A percentile compares a stretch with the other conserved stretches of the same genome.
Conservation (phyloP, 92 coral and sea anemone genomes). For the Pocillopora meandrina region DNA sequence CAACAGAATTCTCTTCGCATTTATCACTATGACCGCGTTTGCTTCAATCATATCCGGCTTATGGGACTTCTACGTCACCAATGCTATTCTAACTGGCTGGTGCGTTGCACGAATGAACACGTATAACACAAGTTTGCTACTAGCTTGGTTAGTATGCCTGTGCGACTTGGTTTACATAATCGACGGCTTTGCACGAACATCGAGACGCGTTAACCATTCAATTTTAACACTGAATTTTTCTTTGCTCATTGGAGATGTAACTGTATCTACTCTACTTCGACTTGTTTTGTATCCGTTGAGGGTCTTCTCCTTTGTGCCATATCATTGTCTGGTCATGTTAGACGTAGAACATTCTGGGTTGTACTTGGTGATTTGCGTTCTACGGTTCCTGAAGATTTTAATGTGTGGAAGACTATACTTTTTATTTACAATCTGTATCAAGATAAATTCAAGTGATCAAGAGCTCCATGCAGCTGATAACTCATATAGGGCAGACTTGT, state of each 20-base stretch:
- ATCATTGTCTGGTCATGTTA: constrained; percentile 40
- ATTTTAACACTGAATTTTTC: neutral
- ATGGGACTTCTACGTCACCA: constrained; percentile 42
- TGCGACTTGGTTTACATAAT: constrained; percentile 54
- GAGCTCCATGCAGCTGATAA: neutral
- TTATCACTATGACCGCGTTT: neutral
- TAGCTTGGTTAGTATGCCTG: constrained; percentile 50
- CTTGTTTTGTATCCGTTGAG: neutral
- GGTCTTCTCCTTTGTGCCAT: constrained; percentile 26
- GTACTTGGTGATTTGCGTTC: constrained; percentile 38
- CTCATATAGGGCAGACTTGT: neutral
- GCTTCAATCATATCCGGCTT: neutral
- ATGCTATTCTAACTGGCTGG: constrained; percentile 45
- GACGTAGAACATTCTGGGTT: constrained; percentile 25
- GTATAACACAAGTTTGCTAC: constrained; percentile 19
- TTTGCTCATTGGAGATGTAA: neutral
- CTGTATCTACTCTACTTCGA: neutral
- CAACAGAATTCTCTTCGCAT: neutral
- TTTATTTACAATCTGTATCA: too few relatives aligned
- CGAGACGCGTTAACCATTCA: neutral
- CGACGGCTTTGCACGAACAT: constrained; percentile 35
- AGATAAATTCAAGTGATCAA: neutral
- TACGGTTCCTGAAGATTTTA: constrained; percentile 41
- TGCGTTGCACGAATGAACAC: constrained; percentile 29
- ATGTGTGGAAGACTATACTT: constrained; percentile 36